Base-by-base conservation (phyloP, 2,797 vertebrate genomes). In the Thamnophis elegans region DNA sequence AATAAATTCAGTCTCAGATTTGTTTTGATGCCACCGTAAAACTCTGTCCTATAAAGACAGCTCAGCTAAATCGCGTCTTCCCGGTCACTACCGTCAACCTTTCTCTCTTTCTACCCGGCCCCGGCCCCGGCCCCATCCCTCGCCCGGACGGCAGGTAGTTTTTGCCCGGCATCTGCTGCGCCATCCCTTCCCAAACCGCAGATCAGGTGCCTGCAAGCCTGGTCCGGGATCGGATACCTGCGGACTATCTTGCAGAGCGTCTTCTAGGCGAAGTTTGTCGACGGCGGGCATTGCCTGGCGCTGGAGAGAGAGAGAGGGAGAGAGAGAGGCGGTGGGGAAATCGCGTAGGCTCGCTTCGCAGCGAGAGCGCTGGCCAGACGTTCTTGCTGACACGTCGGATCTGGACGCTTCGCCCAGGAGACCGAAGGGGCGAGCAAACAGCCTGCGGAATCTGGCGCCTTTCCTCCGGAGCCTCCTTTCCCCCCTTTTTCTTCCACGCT, bases 241-340 rank as follows among this genome's bases (percentile, higher is more conserved):
- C 92, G 99, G 99, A 97, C 99, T 99, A 97, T 99, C 99, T 96
- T 98, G 99, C 95, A 99, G 95, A 62, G 99, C 99, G 89, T 99
- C 99, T 96, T 99, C 99, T 95, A 99, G 96, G 58, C 99, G 98
- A 95, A 99, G 98, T 96, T 98, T 99, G 96, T 99, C 99, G 91
- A 99, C 98, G 96, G 98, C 98, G 94, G 99, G 99, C 99, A 99
- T 99, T 97, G 98, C 95, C 88, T 93, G 96, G 86, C 86, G 42
- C 95, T 94, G 87, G 89, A 65, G 62, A 89, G 73, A 20, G 89
- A 60, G 65, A 65, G 62, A 89, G 73, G 20, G 89, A 62, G 62
- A 89, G 59, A 51, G 47, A 51, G 47, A 87, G 59, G 22, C 93
- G 88, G n/a, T 88, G 93, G 53, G 87, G 87, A 97, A 97, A 97